Evolutionary conservation across 1,140 invertebrate species (phyloP), one percentile per base, ranked within the genome.

Genomic region (Calliphora vicina): DNA sequence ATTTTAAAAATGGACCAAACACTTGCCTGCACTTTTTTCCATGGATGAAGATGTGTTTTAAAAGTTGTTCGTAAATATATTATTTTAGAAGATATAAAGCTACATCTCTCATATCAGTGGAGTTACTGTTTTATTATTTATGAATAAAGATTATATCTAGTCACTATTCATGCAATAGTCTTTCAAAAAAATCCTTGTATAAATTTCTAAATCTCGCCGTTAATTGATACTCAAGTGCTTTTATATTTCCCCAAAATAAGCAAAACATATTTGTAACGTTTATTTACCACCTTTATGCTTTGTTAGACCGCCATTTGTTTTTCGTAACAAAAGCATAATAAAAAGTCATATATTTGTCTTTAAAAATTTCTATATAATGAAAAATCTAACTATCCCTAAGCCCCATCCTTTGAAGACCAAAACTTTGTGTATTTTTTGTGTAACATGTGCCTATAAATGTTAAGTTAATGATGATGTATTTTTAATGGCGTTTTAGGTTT

Each of bases 381-480:
- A 67, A 67, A 67, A 23, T 67, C 25, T 67, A 67, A 67, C 61
- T 67, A 20, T 17, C 61, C 61, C n/a, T 67, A 25, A 6, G 8
- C 8, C 50, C 15, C 35, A 2, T 35, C 35, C 35, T 35, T 35
- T 0, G 10, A 2, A 35, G 10, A 0, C 2, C 35, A 35, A 78
- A 43, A 78, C n/a, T n/a, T n/a, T n/a, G n/a, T 76, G 15, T 42
- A 76, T 42, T n/a, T 23, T 25, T 12, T 20, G 29, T 43, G 74
- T 78, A 78, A 78, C 74, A 78, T 78, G 74, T 43, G 74, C 74
- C 74, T 78, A 78, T 78, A 78, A 78, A 78, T 25, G 74, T 78
- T 67, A 9, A 78, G 74, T 78, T 78, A 78, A 78, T 78, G 74
- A 78, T 78, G 35, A 78, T 78, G 74, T 35, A 78, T 78, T 78